Evolutionary conservation across 2,113 vertebrate species (phyloP), one percentile per base, ranked within the genome.

Genomic region (Neoarius graeffei): DNA sequence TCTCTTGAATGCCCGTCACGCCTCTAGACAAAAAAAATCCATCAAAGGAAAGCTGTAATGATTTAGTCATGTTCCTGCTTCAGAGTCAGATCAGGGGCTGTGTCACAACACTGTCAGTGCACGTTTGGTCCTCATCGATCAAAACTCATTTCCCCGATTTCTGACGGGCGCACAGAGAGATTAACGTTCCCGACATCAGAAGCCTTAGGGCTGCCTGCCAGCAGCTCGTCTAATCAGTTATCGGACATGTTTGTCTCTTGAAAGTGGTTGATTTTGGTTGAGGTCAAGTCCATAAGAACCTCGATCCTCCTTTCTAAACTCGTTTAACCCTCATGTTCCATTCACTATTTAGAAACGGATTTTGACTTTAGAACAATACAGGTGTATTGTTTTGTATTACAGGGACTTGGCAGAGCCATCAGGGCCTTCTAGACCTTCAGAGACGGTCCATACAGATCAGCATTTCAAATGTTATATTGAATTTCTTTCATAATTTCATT

Each of bases 41-140:
- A 67, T 67, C 71, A 67, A 77, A 76, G 19, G 57, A 64, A 84
- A 77, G 86, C 86, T 59, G 57, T 84, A 88, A 88, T 84, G 87
- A 69, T 85, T 88, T 54, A 69, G 87, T 67, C 87, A 84, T 76
- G 69, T 88, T 77, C 62, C 81, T 67, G 87, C 74, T 69, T 84
- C 74, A 50, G 82, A 88, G 73, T 84, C 62, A 14, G 83, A 88
- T 88, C 82, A 67, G 60, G 84, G 83, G 35, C 69, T n/a, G 84
- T 83, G 83, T 89, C 82, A 89, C 81, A 66, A 27, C 84, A 77
- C 85, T 85, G 89, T 86, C 89, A 71, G 25, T 25, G 25, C 82
- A 83, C 74, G 62, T 77, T 85, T 35, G 66, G 76, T 50, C 76
- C 79, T 88, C 89, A 81, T 87, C 76, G 56, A 81, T 85, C 87